A percentile compares a stretch with the other conserved stretches of the same genome.
Evolutionary conservation across 2,113 vertebrate species (phyloP).

Genomic region (Donacobius atricapilla): DNA sequence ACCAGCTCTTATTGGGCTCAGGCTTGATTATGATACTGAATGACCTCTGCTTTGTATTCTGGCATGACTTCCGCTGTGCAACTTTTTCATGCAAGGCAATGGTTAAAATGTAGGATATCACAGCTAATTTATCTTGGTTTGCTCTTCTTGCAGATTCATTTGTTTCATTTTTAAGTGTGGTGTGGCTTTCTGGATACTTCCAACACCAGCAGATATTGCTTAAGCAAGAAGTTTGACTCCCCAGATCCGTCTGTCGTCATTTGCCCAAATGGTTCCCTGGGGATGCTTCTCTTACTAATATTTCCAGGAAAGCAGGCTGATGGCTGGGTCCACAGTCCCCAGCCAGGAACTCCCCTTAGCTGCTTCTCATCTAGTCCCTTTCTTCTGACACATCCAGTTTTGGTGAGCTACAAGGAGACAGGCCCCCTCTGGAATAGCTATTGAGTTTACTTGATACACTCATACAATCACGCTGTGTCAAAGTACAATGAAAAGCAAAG

Average conservation of each 20-base stretch:
- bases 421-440: background rate
- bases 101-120: background rate
- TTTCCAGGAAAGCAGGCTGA: background rate
- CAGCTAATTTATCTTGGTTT: background rate
- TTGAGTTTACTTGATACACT: background rate
- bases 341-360: background rate
- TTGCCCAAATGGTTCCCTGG: background rate
- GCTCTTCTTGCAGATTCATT: background rate
- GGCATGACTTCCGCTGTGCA: background rate
- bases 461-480: background rate
- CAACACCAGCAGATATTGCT: background rate
- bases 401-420: background rate
- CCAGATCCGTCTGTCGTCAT: fast-evolving
- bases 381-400: background rate
- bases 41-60: background rate
- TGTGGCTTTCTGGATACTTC: background rate
- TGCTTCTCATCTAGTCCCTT: background rate
- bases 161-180: background rate
- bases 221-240: background rate
- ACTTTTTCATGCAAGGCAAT: background rate
- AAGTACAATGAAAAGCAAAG: background rate
- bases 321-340: background rate
- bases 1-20: background rate
- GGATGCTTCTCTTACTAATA: background rate
- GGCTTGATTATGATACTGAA: background rate